Evolutionary conservation across 2,797 vertebrate species (phyloP).

Genomic region (Ceryle rudis): DNA sequence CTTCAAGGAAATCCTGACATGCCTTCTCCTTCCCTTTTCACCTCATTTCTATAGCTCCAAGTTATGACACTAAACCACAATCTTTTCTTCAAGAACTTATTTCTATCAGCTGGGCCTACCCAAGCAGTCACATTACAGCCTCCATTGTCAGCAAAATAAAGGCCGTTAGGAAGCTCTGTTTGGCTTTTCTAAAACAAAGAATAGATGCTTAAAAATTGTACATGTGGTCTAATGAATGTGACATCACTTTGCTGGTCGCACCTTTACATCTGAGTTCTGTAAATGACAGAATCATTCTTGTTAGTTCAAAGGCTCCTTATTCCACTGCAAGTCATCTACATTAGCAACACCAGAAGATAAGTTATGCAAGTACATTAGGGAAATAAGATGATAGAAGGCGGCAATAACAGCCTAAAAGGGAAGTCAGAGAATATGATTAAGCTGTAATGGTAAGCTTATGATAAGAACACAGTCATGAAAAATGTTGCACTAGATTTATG

Average conservation of each 20-base stretch:
- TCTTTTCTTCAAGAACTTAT: neutral
- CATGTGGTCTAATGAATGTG: neutral
- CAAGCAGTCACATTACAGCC: neutral
- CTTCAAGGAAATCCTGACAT: neutral
- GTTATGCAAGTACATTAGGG: neutral
- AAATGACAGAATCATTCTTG: neutral
- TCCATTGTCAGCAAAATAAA: neutral
- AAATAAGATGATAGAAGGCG: neutral
- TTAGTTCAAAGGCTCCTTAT: neutral
- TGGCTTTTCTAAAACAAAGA: neutral
- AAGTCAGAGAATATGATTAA: neutral
- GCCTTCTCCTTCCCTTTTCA: neutral
- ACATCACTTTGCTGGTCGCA: neutral
- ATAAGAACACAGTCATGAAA: neutral
- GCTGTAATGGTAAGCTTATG: neutral
- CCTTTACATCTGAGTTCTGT: neutral
- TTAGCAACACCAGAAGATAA: neutral
- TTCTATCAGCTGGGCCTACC: neutral
- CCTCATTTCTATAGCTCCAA: neutral
- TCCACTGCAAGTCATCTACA: neutral
- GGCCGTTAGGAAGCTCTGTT: neutral
- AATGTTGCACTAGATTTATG: neutral
- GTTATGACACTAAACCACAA: neutral
- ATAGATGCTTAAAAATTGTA: neutral
- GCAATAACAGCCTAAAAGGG: neutral